phyloP scores from a whole-genome alignment of 2,113 vertebrate species.

The Cinclus mexicanus region DNA sequence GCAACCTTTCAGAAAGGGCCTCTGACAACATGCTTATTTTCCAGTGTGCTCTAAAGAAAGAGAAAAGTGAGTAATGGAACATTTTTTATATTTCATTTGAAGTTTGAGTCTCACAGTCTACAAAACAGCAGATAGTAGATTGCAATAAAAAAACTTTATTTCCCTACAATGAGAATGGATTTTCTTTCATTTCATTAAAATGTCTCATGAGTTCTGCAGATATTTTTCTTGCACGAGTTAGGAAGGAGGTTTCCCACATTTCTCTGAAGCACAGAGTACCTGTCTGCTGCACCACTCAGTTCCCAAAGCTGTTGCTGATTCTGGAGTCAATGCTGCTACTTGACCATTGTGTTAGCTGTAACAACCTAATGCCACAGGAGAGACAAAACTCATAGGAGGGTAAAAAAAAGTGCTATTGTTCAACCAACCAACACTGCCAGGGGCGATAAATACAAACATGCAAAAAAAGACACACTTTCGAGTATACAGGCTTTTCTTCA shows the following conservation, averaged over 20 bases:
- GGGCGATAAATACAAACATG: background rate
- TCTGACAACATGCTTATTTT: constrained; percentile 23
- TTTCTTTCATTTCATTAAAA: background rate
- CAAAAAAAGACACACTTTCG: background rate
- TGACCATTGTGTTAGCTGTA: background rate
- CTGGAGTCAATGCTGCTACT: background rate
- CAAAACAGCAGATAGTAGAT: background rate
- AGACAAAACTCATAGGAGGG: background rate
- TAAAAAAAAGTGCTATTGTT: background rate
- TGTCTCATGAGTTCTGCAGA: background rate
- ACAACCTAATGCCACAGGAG: background rate
- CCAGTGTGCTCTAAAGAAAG: constrained; percentile 22
- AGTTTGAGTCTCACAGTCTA: background rate
- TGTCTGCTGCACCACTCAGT: background rate
- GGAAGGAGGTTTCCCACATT: background rate
- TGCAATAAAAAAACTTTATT: background rate
- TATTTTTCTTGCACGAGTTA: background rate
- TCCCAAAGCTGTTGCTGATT: background rate
- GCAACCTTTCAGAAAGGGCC: constrained; percentile 25
- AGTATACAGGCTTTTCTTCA: background rate
- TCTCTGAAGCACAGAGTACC: background rate
- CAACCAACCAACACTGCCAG: background rate
- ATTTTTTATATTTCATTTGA: constrained; percentile 33
- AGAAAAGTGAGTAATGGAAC: constrained; percentile 42
- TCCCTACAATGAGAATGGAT: background rate